A percentile compares a stretch with the other conserved stretches of the same genome.
Conservation (phyloP, 2,888 invertebrate species). For the Pachymerium ferrugineum region DNA sequence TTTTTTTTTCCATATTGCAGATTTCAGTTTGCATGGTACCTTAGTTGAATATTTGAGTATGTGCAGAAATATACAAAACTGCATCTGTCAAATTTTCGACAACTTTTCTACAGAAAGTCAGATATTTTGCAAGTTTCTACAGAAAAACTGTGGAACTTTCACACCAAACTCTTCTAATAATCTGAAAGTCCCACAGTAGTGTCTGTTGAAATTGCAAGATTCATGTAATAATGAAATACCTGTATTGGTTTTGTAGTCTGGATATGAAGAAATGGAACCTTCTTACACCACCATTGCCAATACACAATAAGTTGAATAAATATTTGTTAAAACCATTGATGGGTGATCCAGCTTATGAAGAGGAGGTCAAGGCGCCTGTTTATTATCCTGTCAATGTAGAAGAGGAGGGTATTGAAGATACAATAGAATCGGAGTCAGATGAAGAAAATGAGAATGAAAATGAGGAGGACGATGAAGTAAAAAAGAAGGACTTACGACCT, state of each 20-base stretch:
- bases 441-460: background rate
- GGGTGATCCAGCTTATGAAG: conserved; percentile 24
- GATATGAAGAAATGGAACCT: conserved; percentile 17
- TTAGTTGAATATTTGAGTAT: too few relatives aligned
- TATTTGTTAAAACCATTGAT: background rate
- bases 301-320: background rate
- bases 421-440: background rate
- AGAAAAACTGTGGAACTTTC: too few relatives aligned
- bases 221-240: too few relatives aligned
- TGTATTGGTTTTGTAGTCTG: too few relatives aligned
- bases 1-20: background rate
- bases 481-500: too few relatives aligned
- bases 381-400: background rate
- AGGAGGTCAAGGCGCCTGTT: background rate
- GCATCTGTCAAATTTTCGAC: too few relatives aligned
- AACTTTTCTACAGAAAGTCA: too few relatives aligned
- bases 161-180: too few relatives aligned
- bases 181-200: too few relatives aligned
- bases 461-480: background rate
- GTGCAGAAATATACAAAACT: too few relatives aligned
- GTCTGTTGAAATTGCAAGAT: too few relatives aligned
- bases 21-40: background rate
- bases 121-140: too few relatives aligned
- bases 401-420: background rate
- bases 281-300: background rate